phyloP scores from a whole-genome alignment of 2,797 vertebrate species.

The Danio albolineatus region DNA sequence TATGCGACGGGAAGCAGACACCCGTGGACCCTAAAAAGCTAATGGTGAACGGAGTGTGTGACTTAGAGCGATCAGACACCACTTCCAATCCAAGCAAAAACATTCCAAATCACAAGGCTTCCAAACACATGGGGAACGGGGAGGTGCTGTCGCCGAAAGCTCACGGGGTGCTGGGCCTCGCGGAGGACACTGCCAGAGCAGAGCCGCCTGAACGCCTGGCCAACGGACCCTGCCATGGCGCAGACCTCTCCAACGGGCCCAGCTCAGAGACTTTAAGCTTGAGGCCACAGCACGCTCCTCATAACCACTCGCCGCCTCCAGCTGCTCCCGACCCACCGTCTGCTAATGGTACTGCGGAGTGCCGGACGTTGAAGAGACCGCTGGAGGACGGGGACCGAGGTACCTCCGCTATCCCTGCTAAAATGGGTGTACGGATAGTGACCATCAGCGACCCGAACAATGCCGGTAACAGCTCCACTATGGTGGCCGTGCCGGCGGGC shows the following conservation, averaged over 20 bases:
- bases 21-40: constrained; percentile 90
- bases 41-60: constrained; percentile 96
- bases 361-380: constrained; percentile 91
- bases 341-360: constrained; percentile 89
- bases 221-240: constrained; percentile 90
- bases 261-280: constrained; percentile 86
- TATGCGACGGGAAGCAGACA: constrained; percentile 80
- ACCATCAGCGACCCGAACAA: constrained; percentile 99
- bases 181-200: constrained; percentile 99
- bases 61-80: constrained; percentile 90
- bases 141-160: constrained; percentile 90
- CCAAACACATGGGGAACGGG: constrained; percentile 98
- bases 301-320: constrained; percentile 85
- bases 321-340: constrained; percentile 76
- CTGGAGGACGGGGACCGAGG: constrained; percentile 89
- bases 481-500: constrained; percentile 98
- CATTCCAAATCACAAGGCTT: constrained; percentile 99
- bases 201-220: constrained; percentile 93
- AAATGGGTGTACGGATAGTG: constrained; percentile 98
- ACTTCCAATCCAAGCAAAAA: constrained; percentile 94
- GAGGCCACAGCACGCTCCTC: constrained; percentile 83
- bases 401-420: constrained; percentile 93
- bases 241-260: constrained; percentile 95
- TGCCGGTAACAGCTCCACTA: constrained; percentile 95
- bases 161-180: constrained; percentile 79